These are phyloP conservation scores for Lucilia cuprina DNA, from an alignment of 1,140 invertebrate species.

Conservation along the genomic window DNA sequence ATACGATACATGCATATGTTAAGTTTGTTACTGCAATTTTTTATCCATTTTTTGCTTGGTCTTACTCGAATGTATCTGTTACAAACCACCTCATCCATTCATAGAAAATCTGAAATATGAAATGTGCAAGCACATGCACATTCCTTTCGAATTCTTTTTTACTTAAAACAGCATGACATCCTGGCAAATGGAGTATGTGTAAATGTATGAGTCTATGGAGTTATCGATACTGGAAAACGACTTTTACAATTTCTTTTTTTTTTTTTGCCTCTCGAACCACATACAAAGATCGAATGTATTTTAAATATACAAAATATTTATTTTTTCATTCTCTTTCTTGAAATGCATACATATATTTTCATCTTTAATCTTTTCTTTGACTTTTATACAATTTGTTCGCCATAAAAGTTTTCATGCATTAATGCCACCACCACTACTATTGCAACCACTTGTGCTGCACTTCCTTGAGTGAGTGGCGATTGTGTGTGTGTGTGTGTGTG, in stretches of 20 bases:
- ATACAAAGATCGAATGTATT: too few species aligned
- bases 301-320: not conserved
- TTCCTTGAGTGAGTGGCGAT: too few species aligned
- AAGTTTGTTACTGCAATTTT: too few species aligned
- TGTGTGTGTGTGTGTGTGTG: too few species aligned
- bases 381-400: not conserved
- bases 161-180: conserved; percentile 9
- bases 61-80: too few species aligned
- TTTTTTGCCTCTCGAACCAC: too few species aligned
- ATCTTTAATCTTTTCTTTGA: too few species aligned
- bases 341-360: too few species aligned
- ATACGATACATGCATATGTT: too few species aligned
- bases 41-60: too few species aligned
- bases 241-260: not conserved
- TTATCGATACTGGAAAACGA: not conserved
- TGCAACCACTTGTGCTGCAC: too few species aligned
- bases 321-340: not conserved
- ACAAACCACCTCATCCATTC: not conserved
- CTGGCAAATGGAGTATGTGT: not conserved
- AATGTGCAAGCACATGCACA: not conserved
- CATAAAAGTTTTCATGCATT: not conserved
- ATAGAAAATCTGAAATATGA: not conserved
- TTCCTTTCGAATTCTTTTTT: not conserved
- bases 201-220: not conserved
- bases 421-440: too few species aligned